Base-by-base conservation (phyloP, 2,888 invertebrate species). In the Pseudolycoriella hygida region DNA sequence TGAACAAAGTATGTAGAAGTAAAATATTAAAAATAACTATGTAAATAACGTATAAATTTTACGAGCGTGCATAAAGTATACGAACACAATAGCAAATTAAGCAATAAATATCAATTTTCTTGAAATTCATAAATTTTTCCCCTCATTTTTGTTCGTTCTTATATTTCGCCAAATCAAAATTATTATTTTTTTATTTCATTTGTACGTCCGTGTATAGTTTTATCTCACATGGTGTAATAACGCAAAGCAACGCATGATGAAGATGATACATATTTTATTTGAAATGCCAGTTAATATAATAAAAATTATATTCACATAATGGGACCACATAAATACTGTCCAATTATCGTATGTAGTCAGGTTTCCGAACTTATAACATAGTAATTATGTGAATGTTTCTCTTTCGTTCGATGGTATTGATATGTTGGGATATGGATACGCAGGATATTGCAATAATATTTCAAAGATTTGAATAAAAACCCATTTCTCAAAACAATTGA, bases 101-200 rank as follows among this genome's bases (percentile, higher is more conserved):
- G 44, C 30, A 44, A 44, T 44, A 44, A 44, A 44, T 44, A 44
- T 44, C 44, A 44, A 44, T 44, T 44, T 44, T 44, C 44, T 44
- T 30, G 32, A 40, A 44, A 44, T 39, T 40, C 44, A 40, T 44
- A 44, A 44, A 44, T 44, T 44, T 40, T 34, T 34, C 34, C 34
- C 34, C 34, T 34, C 15, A 14, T 34, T 34, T 14, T 14, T 34
- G n/a, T 34, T 34, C n/a, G 11, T 34, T 12, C 15, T 14, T 12
- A 12, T 34, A 34, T 34, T 34, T 14, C 11, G 15, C 15, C 15
- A 34, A 25, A 8, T 25, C 8, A 8, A 8, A 25, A 6, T 25
- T 25, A 6, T 25, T 25, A 4, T 25, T 25, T 25, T 25, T 25
- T 25, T 25, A 25, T 25, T 25, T 25, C 25, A 25, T 25, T 25